Base-by-base conservation (phyloP, 2,797 vertebrate species). In the Echiichthys vipera region DNA sequence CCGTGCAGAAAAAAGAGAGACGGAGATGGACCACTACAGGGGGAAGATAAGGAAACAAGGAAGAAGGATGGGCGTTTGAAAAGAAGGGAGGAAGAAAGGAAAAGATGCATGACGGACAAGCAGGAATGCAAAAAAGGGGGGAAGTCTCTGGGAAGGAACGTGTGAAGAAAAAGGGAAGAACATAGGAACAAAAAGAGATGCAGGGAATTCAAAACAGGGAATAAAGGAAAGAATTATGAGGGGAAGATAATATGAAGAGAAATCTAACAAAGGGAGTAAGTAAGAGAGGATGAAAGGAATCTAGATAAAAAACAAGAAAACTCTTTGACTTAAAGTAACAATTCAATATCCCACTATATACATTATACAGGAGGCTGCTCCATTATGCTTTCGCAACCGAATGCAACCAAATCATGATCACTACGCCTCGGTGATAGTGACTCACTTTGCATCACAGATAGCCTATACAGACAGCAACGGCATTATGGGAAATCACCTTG, bases 1-100 rank as follows among this genome's bases (percentile, higher is more conserved):
- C 83, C 79, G 56, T 71, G 88, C 88, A 87, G 81, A 82, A 74
- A 79, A 80, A 79, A 87, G 51, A 86, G 67, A 81, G 72, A 59
- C 15, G 11, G 70, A 80, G 74, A 86, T 78, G 78, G 84, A 85
- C 71, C 51, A 59, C 75, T 78, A 83, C 75, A 84, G 80, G 79
- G 54, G 56, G 54, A 49, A 68, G 83, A 72, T 68, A 36, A 74
- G 47, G 30, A 76, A 65, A 53, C 58, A 42, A 59, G 56, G 49
- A 61, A 51, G 58, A 70, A 66, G 34, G 70, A 67, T 51, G 56
- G 54, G 68, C 13, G 17, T 47, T 34, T 15, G 42, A 30, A 57
- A n/a, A 51, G 43, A 58, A 36, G 62, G 46, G 24, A 65, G 51
- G 46, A 37, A 29, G 62, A 53, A 49, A 63, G 37, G 54, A 46